Percentiles rank a stretch among this genome's conserved stretches.
Conservation (phyloP, 2,113 vertebrate genomes). For the Mobula hypostoma region DNA sequence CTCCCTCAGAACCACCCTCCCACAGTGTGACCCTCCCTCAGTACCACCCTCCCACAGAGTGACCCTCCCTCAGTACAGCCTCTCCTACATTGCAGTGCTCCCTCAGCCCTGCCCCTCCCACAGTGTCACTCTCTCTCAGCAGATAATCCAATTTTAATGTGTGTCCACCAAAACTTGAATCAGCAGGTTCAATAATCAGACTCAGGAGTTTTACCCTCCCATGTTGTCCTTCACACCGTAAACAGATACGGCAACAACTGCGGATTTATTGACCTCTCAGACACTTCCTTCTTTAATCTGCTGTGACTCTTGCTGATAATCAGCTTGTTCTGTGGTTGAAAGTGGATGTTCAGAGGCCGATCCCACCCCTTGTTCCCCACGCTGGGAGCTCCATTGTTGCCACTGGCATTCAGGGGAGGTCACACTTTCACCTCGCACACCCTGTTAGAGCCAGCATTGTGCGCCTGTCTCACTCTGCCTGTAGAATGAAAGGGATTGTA, state of each 20-base stretch:
- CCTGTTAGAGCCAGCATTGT: conserved; percentile 29
- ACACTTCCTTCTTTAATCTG: conserved; percentile 16
- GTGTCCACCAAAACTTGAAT: too few relatives aligned
- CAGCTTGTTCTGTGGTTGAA: conserved; percentile 26
- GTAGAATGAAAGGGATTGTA: conserved; percentile 29
- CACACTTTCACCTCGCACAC: conserved; percentile 19
- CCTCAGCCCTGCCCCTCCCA: too few relatives aligned
- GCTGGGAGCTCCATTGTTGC: background rate
- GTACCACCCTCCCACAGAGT: too few relatives aligned
- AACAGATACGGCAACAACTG: background rate
- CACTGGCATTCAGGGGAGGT: conserved; percentile 4
- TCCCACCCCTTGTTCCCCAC: background rate
- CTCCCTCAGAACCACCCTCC: too few relatives aligned
- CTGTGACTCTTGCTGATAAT: conserved; percentile 25
- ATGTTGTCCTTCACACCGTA: too few relatives aligned
- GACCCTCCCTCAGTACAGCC: too few relatives aligned
- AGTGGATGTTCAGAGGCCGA: conserved; percentile 20
- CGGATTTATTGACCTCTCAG: background rate
- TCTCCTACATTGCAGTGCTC: too few relatives aligned
- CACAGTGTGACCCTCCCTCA: too few relatives aligned
- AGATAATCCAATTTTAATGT: too few relatives aligned
- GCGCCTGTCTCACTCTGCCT: conserved; percentile 13
- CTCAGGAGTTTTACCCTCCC: too few relatives aligned
- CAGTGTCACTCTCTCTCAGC: too few relatives aligned
- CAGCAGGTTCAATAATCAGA: too few relatives aligned